These are phyloP conservation scores for Pica pica DNA, from an alignment of 2,113 vertebrate genomes.

Conservation along the genomic window DNA sequence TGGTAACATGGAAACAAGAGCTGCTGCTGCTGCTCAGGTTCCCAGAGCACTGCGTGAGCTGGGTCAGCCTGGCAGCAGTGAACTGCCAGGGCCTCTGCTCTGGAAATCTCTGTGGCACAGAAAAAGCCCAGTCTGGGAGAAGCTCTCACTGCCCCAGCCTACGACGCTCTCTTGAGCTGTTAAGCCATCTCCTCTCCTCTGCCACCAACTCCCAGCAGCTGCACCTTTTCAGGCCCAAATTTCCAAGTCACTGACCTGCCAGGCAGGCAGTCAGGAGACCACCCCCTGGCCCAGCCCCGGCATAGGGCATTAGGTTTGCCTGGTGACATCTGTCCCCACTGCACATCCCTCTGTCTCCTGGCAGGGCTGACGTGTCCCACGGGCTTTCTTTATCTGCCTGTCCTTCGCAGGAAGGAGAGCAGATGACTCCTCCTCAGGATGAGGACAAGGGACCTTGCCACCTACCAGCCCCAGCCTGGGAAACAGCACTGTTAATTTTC, in stretches of 20 bases:
- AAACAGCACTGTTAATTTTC: background rate
- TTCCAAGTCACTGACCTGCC: background rate
- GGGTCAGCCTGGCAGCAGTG: background rate
- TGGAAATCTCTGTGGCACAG: background rate
- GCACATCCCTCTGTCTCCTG: background rate
- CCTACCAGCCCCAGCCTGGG: background rate
- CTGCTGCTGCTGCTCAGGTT: background rate
- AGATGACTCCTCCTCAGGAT: background rate
- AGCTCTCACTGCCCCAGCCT: background rate
- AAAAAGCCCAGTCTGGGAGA: background rate
- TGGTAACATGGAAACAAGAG: background rate
- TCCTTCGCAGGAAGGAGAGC: background rate
- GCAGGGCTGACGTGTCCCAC: fast-evolving
- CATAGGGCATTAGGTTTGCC: background rate
- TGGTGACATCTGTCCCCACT: fast-evolving
- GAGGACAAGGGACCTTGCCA: background rate
- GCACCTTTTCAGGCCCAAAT: background rate
- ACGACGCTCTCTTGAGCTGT: fast-evolving
- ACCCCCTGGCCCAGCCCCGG: background rate
- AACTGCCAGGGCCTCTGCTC: background rate
- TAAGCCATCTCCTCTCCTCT: background rate
- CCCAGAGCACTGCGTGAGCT: fast-evolving
- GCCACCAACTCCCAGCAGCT: background rate
- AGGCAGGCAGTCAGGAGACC: background rate
- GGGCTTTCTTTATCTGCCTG: background rate